A percentile compares a stretch with the other conserved stretches of the same genome.
Conservation (phyloP, 2,888 invertebrate genomes). For the Gasteruption jaculator region DNA sequence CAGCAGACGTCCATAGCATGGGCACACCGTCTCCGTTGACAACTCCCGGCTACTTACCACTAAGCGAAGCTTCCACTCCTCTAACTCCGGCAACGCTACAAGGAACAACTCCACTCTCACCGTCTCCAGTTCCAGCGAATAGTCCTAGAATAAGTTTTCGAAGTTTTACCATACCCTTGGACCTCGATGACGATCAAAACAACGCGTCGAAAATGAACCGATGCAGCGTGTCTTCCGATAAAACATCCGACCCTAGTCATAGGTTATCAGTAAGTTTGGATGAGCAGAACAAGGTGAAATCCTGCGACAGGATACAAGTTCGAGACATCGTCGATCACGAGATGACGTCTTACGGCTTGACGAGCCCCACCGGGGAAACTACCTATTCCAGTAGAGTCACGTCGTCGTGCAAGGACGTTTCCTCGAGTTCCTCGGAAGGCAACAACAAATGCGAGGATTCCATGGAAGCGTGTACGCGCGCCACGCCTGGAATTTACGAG, state of each 20-base stretch:
- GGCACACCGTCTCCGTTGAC: conserved; percentile 47
- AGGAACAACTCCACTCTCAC: conserved; percentile 37
- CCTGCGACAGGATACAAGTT: conserved; percentile 37
- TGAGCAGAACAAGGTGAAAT: conserved; percentile 30
- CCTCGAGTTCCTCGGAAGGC: conserved; percentile 22
- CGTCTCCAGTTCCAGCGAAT: conserved; percentile 40
- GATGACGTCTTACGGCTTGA: conserved; percentile 39
- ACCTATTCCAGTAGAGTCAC: conserved; percentile 20
- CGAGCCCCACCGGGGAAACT: conserved; percentile 26
- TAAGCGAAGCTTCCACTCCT: conserved; percentile 47
- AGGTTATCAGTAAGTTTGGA: conserved; percentile 37
- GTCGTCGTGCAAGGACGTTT: conserved; percentile 26
- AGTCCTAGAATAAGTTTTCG: conserved; percentile 49
- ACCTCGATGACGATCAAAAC: conserved; percentile 36
- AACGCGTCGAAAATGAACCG: conserved; percentile 30
- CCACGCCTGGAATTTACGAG: conserved; percentile 20
- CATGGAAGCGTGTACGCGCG: conserved; percentile 18
- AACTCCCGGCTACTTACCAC: conserved; percentile 46
- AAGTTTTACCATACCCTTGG: conserved; percentile 45
- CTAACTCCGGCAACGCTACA: conserved; percentile 43
- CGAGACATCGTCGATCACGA: conserved; percentile 38
- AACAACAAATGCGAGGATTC: conserved; percentile 21
- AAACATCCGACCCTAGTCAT: conserved; percentile 42
- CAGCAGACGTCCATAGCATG: conserved; percentile 50
- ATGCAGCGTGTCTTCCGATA: conserved; percentile 34